A percentile compares a stretch with the other conserved stretches of the same genome.
Conservation (phyloP, 2,888 invertebrate genomes). For the Heteropelma amictum region DNA sequence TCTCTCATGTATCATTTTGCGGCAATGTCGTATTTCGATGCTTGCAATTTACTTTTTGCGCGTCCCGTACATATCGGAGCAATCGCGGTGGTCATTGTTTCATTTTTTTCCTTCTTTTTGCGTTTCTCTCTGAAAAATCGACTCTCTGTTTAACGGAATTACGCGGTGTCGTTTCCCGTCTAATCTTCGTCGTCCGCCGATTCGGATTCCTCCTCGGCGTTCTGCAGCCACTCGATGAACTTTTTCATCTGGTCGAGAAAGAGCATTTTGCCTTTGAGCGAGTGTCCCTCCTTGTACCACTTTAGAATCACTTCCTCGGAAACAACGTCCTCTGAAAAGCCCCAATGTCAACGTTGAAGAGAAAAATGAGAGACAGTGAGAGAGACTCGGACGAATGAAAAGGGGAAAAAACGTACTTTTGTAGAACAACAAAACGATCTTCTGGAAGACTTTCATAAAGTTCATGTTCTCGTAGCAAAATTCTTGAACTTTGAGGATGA, state of each 20-base stretch:
- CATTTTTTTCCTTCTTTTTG: too few species aligned
- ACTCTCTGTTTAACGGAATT: too few species aligned
- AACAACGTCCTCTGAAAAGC: slow-evolving; percentile 88
- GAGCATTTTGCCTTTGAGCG: slow-evolving; percentile 96
- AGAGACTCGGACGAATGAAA: too few species aligned
- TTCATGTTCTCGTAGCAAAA: slow-evolving; percentile 99
- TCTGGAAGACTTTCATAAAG: slow-evolving; percentile 99
- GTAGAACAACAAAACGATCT: slow-evolving; percentile 97
- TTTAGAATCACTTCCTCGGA: slow-evolving; percentile 96
- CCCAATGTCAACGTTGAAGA: slow-evolving; percentile 52
- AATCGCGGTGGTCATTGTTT: not conserved
- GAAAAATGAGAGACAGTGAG: too few species aligned
- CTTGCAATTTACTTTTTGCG: slow-evolving; percentile 29
- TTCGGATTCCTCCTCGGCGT: slow-evolving; percentile 92
- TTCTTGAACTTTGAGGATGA: slow-evolving; percentile 96
- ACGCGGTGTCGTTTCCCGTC: too few species aligned
- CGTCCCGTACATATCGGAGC: slow-evolving; percentile 13
- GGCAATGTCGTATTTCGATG: slow-evolving; percentile 68
- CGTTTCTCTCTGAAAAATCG: too few species aligned
- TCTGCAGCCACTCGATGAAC: slow-evolving; percentile 98
- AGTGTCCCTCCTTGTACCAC: slow-evolving; percentile 97
- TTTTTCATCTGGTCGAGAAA: slow-evolving; percentile 99
- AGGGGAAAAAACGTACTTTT: slow-evolving; percentile 84
- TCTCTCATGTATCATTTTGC: too few species aligned
- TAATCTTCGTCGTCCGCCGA: slow-evolving; percentile 80